Evolutionary conservation across 2,113 vertebrate species (phyloP).

Genomic region (Corynorhinus townsendii): DNA sequence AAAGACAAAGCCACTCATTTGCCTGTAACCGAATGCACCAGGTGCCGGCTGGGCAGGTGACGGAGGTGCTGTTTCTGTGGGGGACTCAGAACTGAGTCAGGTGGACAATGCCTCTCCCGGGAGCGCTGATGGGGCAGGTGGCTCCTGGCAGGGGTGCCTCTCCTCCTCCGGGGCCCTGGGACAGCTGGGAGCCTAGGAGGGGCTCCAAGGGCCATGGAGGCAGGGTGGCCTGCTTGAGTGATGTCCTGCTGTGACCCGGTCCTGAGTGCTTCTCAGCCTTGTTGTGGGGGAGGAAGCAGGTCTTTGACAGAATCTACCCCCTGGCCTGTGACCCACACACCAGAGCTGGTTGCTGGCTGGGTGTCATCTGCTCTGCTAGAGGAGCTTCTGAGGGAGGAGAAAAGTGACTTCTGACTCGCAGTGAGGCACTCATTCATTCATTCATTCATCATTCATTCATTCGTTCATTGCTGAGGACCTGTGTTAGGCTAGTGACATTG

Average conservation of each 20-base stretch:
- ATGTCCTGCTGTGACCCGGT: neutral
- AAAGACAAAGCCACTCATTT: conserved; percentile 54
- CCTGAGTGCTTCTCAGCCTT: neutral
- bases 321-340: accelerated
- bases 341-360: neutral
- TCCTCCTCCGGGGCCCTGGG: neutral
- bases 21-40: neutral
- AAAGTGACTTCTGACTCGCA: neutral
- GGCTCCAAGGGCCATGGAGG: neutral
- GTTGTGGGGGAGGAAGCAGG: neutral
- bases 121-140: conserved; percentile 23
- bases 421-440: neutral
- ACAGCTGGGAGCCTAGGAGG: neutral
- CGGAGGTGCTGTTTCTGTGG: neutral
- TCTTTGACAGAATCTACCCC: neutral
- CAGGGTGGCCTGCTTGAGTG: neutral
- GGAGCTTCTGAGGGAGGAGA: neutral
- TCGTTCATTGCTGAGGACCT: neutral
- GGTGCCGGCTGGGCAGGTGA: neutral
- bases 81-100: conserved; percentile 4
- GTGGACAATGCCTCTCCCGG: neutral
- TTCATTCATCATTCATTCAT: neutral
- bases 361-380: neutral
- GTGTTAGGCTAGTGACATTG: neutral
- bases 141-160: neutral